These are phyloP conservation scores for Pomacea maculata DNA, from an alignment of 1,140 invertebrate species.

Conservation along the genomic window DNA sequence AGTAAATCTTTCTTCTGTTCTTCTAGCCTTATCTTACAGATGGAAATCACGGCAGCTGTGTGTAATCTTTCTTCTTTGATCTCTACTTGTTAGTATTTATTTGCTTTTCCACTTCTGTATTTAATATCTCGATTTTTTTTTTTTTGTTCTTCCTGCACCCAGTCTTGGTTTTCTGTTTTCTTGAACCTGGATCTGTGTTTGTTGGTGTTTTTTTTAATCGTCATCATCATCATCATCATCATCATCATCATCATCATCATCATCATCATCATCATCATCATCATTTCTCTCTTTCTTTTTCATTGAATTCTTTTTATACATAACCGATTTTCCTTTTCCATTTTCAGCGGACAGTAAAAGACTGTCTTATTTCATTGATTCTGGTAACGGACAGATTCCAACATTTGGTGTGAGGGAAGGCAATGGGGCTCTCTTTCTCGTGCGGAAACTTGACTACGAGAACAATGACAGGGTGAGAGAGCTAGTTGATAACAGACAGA, in stretches of 20 bases:
- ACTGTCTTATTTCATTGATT: slow-evolving; percentile 17
- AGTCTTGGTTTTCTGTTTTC: not conserved
- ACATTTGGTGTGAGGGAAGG: slow-evolving; percentile 45
- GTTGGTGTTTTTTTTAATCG: not conserved
- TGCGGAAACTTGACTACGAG: slow-evolving; percentile 56
- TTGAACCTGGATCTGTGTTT: not conserved
- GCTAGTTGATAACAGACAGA: not conserved
- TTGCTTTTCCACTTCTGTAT: too few relatives aligned
- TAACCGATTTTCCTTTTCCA: not conserved
- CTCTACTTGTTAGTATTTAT: too few relatives aligned
- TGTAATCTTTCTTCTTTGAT: too few relatives aligned
- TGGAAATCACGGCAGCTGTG: too few relatives aligned
- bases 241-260: too few relatives aligned
- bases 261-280: too few relatives aligned
- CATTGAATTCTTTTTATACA: too few relatives aligned
- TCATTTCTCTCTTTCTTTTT: too few relatives aligned
- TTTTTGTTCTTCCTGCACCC: too few relatives aligned
- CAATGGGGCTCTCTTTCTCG: slow-evolving; percentile 52
- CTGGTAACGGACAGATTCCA: not conserved
- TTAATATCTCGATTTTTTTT: too few relatives aligned
- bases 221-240: too few relatives aligned
- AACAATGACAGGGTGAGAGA: slow-evolving; percentile 32
- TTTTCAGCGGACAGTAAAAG: slow-evolving; percentile 19
- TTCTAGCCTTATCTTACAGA: too few relatives aligned
- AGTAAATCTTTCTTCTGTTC: not conserved